A percentile compares a stretch with the other conserved stretches of the same genome.
These are phyloP conservation scores for Drosophila tropicalis DNA, from an alignment of 1,140 invertebrate species.

Conservation along the genomic window DNA sequence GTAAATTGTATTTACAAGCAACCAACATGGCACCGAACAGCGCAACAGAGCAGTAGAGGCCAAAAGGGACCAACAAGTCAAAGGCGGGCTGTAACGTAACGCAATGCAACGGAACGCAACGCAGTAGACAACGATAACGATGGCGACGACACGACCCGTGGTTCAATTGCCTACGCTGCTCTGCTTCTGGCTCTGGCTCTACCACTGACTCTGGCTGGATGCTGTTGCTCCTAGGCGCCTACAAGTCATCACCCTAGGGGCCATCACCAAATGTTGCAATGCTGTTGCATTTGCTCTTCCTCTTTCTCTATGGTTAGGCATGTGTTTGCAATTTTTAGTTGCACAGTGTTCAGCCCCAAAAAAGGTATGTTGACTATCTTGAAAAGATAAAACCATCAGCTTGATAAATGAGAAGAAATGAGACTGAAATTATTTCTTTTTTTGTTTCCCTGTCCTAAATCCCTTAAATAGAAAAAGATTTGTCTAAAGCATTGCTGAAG, in stretches of 20 bases:
- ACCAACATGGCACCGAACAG: conserved; percentile 33
- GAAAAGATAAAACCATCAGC: neutral
- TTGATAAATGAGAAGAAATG: too few relatives aligned
- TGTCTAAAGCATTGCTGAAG: too few relatives aligned
- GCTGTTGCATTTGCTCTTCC: conserved; percentile 21
- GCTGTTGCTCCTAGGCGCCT: conserved; percentile 10
- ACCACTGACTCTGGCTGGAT: conserved; percentile 8
- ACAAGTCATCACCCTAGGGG: conserved; percentile 9
- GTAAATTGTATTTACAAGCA: conserved; percentile 73
- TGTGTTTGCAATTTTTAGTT: neutral
- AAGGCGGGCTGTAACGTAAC: neutral
- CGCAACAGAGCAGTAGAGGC: neutral
- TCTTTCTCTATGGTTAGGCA: neutral
- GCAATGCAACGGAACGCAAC: too few relatives aligned
- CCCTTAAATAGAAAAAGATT: too few relatives aligned
- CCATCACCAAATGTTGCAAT: conserved; percentile 41
- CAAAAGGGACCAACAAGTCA: conserved; percentile 1
- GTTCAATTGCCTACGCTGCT: conserved; percentile 53
- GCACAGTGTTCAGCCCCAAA: too few relatives aligned
- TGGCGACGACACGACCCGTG: conserved; percentile 32
- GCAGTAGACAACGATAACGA: neutral
- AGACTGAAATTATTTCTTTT: too few relatives aligned
- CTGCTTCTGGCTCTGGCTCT: neutral
- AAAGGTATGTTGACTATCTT: neutral
- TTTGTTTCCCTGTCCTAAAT: too few relatives aligned